Evolutionary conservation across 2,888 invertebrate genomes (phyloP).

Genomic region (Agonopterix arenella): DNA sequence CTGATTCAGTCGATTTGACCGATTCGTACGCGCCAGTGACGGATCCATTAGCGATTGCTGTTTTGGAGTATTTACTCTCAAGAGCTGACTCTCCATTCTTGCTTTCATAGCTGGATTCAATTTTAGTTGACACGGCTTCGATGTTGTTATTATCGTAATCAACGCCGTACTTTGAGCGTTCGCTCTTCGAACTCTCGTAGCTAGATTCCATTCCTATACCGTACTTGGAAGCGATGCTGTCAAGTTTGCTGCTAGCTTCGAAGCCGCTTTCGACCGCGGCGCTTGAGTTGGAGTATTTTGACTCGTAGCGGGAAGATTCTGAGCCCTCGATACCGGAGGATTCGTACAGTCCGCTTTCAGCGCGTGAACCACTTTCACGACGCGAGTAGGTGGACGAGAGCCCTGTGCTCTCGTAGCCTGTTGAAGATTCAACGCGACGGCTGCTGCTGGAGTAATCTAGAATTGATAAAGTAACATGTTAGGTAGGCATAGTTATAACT

Average conservation of each 20-base stretch:
- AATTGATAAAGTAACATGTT: not conserved
- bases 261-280: slow-evolving; percentile 32
- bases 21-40: slow-evolving; percentile 39
- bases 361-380: slow-evolving; percentile 56
- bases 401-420: slow-evolving; percentile 45
- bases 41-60: slow-evolving; percentile 51
- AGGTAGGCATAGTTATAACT: too few species aligned
- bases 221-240: slow-evolving; percentile 31
- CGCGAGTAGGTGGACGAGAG: slow-evolving; percentile 47
- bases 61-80: slow-evolving; percentile 51
- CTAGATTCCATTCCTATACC: slow-evolving; percentile 22
- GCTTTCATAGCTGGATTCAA: slow-evolving; percentile 44
- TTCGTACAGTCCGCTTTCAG: slow-evolving; percentile 48
- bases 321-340: slow-evolving; percentile 47
- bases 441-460: slow-evolving; percentile 67
- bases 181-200: slow-evolving; percentile 23
- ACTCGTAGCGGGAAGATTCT: slow-evolving; percentile 48
- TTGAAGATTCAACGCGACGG: slow-evolving; percentile 58
- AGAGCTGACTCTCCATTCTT: slow-evolving; percentile 30
- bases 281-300: slow-evolving; percentile 50
- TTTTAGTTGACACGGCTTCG: slow-evolving; percentile 40
- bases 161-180: slow-evolving; percentile 32
- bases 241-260: slow-evolving; percentile 40
- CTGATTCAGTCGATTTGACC: not conserved
- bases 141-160: slow-evolving; percentile 40